A percentile compares a stretch with the other conserved stretches of the same genome.
Conservation (phyloP, 2,797 vertebrate genomes). For the Schizopygopsis malacanthus region DNA sequence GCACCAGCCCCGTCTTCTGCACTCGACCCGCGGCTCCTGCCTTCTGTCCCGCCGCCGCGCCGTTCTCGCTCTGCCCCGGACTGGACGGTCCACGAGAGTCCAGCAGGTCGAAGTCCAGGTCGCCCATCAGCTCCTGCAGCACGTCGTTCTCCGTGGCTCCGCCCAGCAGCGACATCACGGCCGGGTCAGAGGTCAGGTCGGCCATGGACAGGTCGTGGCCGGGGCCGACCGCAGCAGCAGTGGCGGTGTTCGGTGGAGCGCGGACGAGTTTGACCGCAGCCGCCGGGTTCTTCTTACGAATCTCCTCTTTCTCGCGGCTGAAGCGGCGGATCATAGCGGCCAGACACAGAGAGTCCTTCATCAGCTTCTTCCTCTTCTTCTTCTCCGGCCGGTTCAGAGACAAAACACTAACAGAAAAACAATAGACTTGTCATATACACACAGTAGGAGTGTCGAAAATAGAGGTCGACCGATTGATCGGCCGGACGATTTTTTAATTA, state of each 20-base stretch:
- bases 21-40: constrained; percentile 26
- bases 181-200: constrained; percentile 81
- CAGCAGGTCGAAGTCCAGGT: constrained; percentile 93
- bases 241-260: constrained; percentile 63
- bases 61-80: constrained; percentile 82
- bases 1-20: constrained; percentile 75
- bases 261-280: constrained; percentile 34
- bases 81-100: constrained; percentile 90
- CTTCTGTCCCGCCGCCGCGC: constrained; percentile 67
- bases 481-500: too few relatives aligned
- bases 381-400: constrained; percentile 96
- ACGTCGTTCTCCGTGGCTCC: constrained; percentile 88
- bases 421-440: neutral
- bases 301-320: constrained; percentile 92
- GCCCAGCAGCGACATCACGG: constrained; percentile 91
- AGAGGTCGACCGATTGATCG: too few relatives aligned
- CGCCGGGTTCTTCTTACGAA: constrained; percentile 82
- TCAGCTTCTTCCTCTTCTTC: constrained; percentile 95
- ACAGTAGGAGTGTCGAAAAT: too few relatives aligned
- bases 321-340: constrained; percentile 97
- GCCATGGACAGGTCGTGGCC: constrained; percentile 69
- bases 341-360: constrained; percentile 91
- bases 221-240: constrained; percentile 61
- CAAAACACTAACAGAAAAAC: constrained; percentile 78
- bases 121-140: constrained; percentile 93